phyloP scores from a whole-genome alignment of 2,797 vertebrate genomes.

The Furcifer pardalis region DNA sequence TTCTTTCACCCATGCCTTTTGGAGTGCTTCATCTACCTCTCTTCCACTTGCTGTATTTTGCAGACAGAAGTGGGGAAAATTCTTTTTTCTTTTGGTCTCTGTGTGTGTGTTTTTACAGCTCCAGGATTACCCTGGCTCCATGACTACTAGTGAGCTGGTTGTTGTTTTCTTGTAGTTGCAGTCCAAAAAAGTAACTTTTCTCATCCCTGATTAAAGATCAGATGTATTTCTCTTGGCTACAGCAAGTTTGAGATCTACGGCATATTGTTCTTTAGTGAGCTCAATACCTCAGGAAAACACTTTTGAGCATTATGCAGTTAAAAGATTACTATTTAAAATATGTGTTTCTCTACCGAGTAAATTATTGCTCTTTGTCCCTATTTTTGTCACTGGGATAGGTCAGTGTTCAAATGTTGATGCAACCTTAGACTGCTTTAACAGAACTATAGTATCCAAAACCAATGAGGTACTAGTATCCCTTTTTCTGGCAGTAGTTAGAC shows the following conservation, averaged over 20 bases:
- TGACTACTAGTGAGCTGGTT: no score
- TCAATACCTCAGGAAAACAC: constrained; percentile 52
- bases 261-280: constrained; percentile 68
- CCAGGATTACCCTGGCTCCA: no score
- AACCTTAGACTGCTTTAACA: no score
- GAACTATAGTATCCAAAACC: no score
- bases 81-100: no score
- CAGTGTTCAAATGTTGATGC: not conserved
- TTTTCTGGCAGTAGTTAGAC: no score
- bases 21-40: no score
- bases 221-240: not conserved
- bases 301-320: constrained; percentile 65
- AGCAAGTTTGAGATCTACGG: constrained; percentile 48
- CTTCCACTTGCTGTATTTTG: not conserved
- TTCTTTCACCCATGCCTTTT: not conserved
- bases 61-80: not conserved
- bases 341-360: not conserved
- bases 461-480: no score
- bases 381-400: not conserved
- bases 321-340: not conserved
- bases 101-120: no score
- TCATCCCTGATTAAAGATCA: no score
- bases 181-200: no score
- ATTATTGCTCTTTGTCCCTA: not conserved
- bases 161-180: no score